These are phyloP conservation scores for Pantelozetes paolii DNA, from an alignment of 2,888 invertebrate species.

Conservation along the genomic window DNA sequence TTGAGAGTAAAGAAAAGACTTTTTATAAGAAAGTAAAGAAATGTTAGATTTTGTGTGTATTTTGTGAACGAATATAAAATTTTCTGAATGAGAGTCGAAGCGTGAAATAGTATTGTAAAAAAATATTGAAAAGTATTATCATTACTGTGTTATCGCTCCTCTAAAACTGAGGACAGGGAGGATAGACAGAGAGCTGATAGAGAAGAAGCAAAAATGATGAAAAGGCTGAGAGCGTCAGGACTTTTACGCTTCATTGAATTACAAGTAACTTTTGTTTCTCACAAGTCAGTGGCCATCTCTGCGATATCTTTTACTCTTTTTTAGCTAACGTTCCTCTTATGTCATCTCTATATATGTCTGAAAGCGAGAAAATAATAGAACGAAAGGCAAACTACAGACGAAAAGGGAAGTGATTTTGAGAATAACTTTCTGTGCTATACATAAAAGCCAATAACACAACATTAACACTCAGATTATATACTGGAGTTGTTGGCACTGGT, in stretches of 20 bases:
- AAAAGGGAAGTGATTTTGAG: slow-evolving; percentile 32
- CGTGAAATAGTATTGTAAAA: background rate
- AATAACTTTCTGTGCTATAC: slow-evolving; percentile 1
- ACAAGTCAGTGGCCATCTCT: slow-evolving; percentile 13
- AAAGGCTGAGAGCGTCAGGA: background rate
- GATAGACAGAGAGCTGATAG: background rate
- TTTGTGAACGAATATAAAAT: slow-evolving; percentile 1
- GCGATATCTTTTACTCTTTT: background rate
- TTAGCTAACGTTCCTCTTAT: slow-evolving; percentile 18
- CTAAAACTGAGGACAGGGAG: background rate
- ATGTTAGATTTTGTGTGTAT: background rate
- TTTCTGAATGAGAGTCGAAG: background rate
- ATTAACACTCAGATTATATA: slow-evolving; percentile 30
- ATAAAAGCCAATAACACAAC: slow-evolving; percentile 21
- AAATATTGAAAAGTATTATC: slow-evolving; percentile 11
- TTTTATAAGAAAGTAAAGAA: background rate
- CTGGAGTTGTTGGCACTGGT: background rate
- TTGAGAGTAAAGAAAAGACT: background rate
- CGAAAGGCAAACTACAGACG: slow-evolving; percentile 14
- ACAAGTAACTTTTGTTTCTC: slow-evolving; percentile 23
- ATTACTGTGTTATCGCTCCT: background rate
- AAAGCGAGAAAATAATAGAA: slow-evolving; percentile 22
- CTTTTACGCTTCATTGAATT: slow-evolving; percentile 32
- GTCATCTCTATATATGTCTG: background rate
- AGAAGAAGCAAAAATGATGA: background rate